Conservation (phyloP, 1,140 invertebrate genomes). For the Drosophila neocordata region DNA sequence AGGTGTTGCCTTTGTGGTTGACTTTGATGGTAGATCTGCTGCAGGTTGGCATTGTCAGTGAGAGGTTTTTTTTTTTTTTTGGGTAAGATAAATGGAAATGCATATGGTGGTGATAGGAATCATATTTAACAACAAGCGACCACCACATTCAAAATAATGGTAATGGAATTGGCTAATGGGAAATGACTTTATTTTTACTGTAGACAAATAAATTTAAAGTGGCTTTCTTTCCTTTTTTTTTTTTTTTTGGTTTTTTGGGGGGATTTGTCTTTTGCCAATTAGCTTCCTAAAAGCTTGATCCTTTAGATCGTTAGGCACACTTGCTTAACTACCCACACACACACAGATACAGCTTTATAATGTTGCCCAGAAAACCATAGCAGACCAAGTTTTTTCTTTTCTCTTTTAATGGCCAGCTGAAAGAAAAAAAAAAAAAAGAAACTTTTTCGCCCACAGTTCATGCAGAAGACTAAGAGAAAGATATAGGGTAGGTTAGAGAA, state of each 20-base stretch:
- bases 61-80: conserved; percentile 16
- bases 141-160: background rate
- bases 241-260: too few relatives aligned
- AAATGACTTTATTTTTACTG: background rate
- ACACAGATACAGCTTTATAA: too few relatives aligned
- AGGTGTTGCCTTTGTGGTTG: conserved; percentile 57
- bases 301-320: background rate
- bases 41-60: conserved; percentile 50
- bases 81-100: conserved; percentile 9
- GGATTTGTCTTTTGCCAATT: background rate
- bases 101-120: conserved; percentile 10
- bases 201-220: too few relatives aligned
- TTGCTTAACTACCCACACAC: background rate
- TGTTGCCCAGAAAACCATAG: too few relatives aligned
- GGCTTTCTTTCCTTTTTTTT: too few relatives aligned
- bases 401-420: background rate
- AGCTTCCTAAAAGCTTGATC: background rate
- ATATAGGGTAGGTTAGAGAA: too few relatives aligned
- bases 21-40: conserved; percentile 40
- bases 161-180: background rate
- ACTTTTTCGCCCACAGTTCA: background rate
- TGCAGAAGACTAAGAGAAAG: too few relatives aligned
- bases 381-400: background rate
- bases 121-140: background rate
- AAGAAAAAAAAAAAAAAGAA: too few relatives aligned